Base-by-base conservation (phyloP, 2,113 vertebrate species). In the Antigone vipio region DNA sequence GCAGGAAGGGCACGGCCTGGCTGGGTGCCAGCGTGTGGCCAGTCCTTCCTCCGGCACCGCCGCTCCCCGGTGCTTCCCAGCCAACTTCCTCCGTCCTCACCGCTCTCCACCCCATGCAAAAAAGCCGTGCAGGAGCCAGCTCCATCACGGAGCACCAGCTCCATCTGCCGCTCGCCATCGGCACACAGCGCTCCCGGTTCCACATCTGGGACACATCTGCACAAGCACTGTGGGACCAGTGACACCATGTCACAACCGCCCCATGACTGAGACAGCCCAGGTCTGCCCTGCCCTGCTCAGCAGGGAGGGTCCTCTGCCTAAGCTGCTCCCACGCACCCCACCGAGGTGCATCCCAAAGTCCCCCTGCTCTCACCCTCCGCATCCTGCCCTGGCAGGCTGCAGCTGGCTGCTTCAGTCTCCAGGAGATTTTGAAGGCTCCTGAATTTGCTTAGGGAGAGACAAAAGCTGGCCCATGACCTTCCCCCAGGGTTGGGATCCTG, bases 171-270 rank as follows among this genome's bases (percentile, higher is more conserved):
- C 88, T 38, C 8, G 4, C 29, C 0, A 4, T 5, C 6, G 2
- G 45, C 53, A 53, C 2, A 2, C 80, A 3, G 63, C 15, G 3
- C 62, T n/a, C 17, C 77, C 55, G 16, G 14, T 27, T 7, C 11
- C 60, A 8, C 13, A 2, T 20, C 67, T 80, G 52, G 66, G 44
- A 23, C 53, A 20, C 76, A 60, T 4, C 74, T n/a, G 80, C 7
- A 50, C 44, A 11, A n/a, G 30, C 62, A 18, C 53, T 7, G 11
- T 1, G 11, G 34, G 3, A 38, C 21, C 0, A 1, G 26, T 1
- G 34, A 45, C 0, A 2, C n/a, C 62, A 4, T 3, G 7, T 29
- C 56, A 35, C 5, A 1, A 22, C 47, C 1, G n/a, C 11, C 63
- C 38, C 20, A 1, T 5, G 11, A 12, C 24, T 5, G 35, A 38